phyloP scores from a whole-genome alignment of 2,888 invertebrate genomes.

The Helicoverpa assulta region DNA sequence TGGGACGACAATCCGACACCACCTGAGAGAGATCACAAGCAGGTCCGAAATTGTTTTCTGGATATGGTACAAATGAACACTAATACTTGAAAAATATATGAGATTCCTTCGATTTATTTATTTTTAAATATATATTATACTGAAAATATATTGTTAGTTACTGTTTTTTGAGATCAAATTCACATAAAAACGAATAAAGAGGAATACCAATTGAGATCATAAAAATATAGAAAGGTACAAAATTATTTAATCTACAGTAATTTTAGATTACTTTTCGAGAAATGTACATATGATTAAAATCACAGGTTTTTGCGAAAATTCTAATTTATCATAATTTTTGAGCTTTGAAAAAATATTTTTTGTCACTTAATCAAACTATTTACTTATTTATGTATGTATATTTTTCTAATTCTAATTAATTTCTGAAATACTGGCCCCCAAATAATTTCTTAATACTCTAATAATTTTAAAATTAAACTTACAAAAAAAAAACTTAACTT shows the following conservation, averaged over 20 bases:
- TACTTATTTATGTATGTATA: slow-evolving; percentile 20
- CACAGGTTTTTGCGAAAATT: slow-evolving; percentile 45
- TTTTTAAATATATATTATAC: slow-evolving; percentile 29
- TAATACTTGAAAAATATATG: too few species aligned
- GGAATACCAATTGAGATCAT: slow-evolving; percentile 86
- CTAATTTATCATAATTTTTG: slow-evolving; percentile 9
- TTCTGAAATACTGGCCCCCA: slow-evolving; percentile 85
- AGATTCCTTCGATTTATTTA: slow-evolving; percentile 27
- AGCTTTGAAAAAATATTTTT: slow-evolving; percentile 22
- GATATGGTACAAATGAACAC: neutral
- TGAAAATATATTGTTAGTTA: slow-evolving; percentile 38
- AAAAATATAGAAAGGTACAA: slow-evolving; percentile 34
- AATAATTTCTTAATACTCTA: slow-evolving; percentile 56
- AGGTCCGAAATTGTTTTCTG: neutral
- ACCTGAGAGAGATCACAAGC: too few species aligned
- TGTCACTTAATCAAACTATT: slow-evolving; percentile 10
- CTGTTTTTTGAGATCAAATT: slow-evolving; percentile 74
- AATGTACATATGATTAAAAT: slow-evolving; percentile 34
- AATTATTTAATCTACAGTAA: slow-evolving; percentile 23
- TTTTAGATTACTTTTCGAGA: slow-evolving; percentile 29
- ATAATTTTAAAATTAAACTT: slow-evolving; percentile 6
- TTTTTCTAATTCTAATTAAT: slow-evolving; percentile 65
- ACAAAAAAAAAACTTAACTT: slow-evolving; percentile 21
- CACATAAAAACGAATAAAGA: slow-evolving; percentile 59
- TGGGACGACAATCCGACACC: too few species aligned